phyloP scores from a whole-genome alignment of 2,797 vertebrate species.

The Martes flavigula region DNA sequence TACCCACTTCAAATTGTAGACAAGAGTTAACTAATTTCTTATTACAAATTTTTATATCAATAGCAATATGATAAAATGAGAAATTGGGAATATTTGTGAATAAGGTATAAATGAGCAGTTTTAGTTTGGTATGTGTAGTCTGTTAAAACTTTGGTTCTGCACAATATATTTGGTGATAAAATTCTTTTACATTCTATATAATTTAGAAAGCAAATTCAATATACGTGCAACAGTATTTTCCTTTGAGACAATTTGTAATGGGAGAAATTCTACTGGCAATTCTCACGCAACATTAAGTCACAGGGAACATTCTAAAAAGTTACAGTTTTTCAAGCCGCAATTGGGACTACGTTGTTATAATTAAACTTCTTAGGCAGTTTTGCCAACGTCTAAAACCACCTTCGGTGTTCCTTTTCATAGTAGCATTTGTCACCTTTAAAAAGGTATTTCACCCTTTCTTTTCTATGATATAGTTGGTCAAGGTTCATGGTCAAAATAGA shows the following conservation, averaged over 20 bases:
- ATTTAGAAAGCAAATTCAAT: not conserved
- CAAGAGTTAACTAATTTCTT: not conserved
- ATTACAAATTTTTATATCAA: not conserved
- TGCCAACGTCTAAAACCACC: not conserved
- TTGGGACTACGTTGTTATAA: not conserved
- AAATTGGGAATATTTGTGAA: not conserved
- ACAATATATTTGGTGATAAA: not conserved
- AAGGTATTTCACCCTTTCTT: not conserved
- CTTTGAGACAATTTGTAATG: not conserved
- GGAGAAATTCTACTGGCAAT: not conserved
- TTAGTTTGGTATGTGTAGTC: not conserved
- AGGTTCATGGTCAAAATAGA: not conserved
- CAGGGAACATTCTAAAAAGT: not conserved
- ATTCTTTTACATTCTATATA: constrained; percentile 9
- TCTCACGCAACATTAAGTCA: not conserved
- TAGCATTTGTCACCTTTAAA: not conserved
- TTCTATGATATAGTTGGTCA: constrained; percentile 18
- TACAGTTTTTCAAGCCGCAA: not conserved
- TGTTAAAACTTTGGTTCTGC: not conserved
- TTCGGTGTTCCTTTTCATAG: not conserved
- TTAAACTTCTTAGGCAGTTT: not conserved
- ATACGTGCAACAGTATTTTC: not conserved
- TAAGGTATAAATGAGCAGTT: not conserved
- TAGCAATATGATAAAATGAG: not conserved
- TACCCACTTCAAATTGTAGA: not conserved